Conservation (phyloP, 2,113 vertebrate species). For the Vanacampus margaritifer region DNA sequence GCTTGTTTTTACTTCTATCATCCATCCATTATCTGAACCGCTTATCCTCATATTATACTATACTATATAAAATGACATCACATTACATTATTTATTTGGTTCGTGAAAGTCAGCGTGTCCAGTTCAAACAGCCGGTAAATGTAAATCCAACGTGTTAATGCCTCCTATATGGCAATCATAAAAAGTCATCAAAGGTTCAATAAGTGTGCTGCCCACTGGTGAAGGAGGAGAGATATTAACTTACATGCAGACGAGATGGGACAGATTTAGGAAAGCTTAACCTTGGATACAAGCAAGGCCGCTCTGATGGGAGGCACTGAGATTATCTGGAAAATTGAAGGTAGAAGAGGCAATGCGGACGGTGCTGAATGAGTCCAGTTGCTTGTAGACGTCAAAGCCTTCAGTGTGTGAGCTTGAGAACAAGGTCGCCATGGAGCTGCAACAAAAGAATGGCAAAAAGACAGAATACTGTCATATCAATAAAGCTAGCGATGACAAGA, state of each 20-base stretch:
- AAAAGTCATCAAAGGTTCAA: slow-evolving; percentile 14
- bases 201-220: not conserved
- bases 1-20: not conserved
- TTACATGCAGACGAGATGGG: slow-evolving; percentile 27
- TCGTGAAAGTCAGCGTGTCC: not conserved
- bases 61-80: too few species aligned
- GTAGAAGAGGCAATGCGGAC: not conserved
- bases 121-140: slow-evolving; percentile 2
- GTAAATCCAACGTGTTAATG: slow-evolving; percentile 28
- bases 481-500: too few species aligned
- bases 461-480: too few species aligned
- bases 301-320: slow-evolving; percentile 33
- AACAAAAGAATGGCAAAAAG: not conserved
- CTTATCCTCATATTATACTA: too few species aligned
- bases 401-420: not conserved
- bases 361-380: not conserved
- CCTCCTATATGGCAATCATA: slow-evolving; percentile 16
- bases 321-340: slow-evolving; percentile 27
- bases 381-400: not conserved
- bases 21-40: not conserved
- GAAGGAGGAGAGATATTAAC: slow-evolving; percentile 7
- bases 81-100: not conserved
- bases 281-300: slow-evolving; percentile 39
- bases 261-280: slow-evolving; percentile 47
- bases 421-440: not conserved